Base-by-base conservation (phyloP, 35 echinoderm and acorn worm genomes). In the Lytechinus pictus region DNA sequence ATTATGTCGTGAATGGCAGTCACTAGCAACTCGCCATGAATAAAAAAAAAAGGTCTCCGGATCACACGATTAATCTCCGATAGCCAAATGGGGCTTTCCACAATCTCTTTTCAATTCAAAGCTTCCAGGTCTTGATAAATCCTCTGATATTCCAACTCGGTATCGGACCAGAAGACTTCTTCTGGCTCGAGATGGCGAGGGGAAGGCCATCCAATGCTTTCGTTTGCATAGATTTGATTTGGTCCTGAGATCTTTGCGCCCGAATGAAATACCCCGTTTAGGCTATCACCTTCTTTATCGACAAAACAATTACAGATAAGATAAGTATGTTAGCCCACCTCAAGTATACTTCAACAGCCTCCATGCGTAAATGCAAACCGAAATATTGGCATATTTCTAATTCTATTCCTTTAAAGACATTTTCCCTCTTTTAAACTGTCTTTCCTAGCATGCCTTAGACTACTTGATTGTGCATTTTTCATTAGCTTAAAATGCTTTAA, bases 231-330 rank as follows among this genome's bases (percentile, higher is more conserved):
- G 4, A 79, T 79, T 79, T 79, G 88, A 90, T 90, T 54, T 54
- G 12, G 88, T 52, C 88, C 29, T 90, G 88, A 90, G 88, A 90
- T 90, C 88, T 90, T 33, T 90, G 88, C 52, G 88, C 66, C 66
- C 19, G 88, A 54, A 90, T 52, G 88, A 90, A 90, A 90, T 90
- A 54, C 29, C 52, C 88, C 88, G 52, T 90, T 90, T 54, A 90
- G 10, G 28, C 28, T 90, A 90, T 90, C 88, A 10, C 52, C 29
- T 28, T 52, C 88, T 90, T 90, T 90, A 90, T 90, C 88, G 27
- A 54, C 52, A 90, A 90, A 90, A 90, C 88, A 90, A 90, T 90
- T 90, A 90, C 88, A 90, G 88, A 90, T 90, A 90, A 90, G 88
- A 90, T 90, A 90, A 90, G 28, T 33, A 52, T 90, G 52, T 90